phyloP scores from a whole-genome alignment of 64 coral and sea anemone species.

The Pocillopora damicornis region DNA sequence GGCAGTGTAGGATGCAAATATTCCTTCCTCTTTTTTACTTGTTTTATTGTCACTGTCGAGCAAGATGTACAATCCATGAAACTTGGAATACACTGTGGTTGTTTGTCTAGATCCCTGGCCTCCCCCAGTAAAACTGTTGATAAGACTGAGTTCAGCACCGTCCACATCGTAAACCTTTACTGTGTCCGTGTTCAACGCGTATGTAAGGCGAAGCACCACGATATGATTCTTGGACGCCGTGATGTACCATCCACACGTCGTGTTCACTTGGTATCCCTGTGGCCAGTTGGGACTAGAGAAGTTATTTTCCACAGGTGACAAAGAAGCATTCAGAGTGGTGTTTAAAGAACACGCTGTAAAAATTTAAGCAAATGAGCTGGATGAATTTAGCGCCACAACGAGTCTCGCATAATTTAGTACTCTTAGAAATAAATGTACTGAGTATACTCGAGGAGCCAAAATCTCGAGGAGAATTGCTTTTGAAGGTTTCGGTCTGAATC shows the following conservation, averaged over 20 bases:
- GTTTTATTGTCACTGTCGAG: neutral
- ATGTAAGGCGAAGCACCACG: constrained; percentile 2
- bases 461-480: too few species aligned
- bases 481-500: too few species aligned
- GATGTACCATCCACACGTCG: constrained; percentile 22
- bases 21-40: neutral
- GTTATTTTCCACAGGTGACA: neutral
- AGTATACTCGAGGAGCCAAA: too few species aligned
- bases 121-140: neutral
- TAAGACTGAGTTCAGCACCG: neutral
- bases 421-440: too few species aligned
- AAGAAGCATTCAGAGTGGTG: constrained; percentile 12
- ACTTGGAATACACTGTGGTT: constrained; percentile 1
- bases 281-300: constrained; percentile 36
- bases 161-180: constrained; percentile 27
- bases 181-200: neutral
- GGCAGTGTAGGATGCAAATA: constrained; percentile 13
- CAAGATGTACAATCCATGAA: neutral
- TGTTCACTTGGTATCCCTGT: neutral
- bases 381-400: too few species aligned
- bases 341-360: constrained; percentile 21
- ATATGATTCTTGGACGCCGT: constrained; percentile 1
- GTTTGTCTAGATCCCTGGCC: neutral
- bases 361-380: neutral
- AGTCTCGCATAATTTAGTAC: too few species aligned